Conservation (phyloP, 2,888 invertebrate genomes). For the Agonopterix arenella region DNA sequence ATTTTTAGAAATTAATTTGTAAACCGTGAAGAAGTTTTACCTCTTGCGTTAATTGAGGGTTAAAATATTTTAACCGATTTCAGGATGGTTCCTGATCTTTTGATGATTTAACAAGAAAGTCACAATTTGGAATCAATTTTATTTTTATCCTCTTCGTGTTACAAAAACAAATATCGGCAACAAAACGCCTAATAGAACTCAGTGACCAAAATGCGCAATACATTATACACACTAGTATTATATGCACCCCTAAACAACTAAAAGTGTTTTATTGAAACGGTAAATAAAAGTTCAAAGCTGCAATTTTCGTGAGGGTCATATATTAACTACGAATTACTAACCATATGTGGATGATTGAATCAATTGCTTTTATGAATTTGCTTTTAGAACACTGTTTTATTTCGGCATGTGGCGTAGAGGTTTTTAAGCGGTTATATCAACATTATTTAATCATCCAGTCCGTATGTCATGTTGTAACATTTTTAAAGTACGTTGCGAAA, state of each 20-base stretch:
- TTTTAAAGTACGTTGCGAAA: not conserved
- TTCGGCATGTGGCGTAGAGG: conserved; percentile 43
- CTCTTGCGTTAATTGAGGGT: no score
- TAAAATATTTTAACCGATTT: no score
- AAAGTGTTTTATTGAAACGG: conserved; percentile 4
- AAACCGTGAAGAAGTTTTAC: no score
- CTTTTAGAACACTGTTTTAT: not conserved
- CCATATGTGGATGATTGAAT: conserved; percentile 46
- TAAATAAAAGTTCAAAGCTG: conserved; percentile 3
- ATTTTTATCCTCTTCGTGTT: no score
- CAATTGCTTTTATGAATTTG: conserved; percentile 19
- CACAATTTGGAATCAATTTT: no score
- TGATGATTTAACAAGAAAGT: no score
- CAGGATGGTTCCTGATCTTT: no score
- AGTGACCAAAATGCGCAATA: no score
- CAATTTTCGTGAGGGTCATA: conserved; percentile 30
- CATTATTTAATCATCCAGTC: no score
- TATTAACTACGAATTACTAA: conserved; percentile 33
- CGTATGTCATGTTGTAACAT: not conserved
- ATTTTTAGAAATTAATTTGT: no score
- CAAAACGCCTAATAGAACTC: no score
- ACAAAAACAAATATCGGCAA: no score
- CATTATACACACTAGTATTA: not conserved
- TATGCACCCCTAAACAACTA: conserved; percentile 8
- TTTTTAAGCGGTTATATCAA: conserved; percentile 16